Conservation (phyloP, 2,888 invertebrate genomes). For the Acleris cristana region DNA sequence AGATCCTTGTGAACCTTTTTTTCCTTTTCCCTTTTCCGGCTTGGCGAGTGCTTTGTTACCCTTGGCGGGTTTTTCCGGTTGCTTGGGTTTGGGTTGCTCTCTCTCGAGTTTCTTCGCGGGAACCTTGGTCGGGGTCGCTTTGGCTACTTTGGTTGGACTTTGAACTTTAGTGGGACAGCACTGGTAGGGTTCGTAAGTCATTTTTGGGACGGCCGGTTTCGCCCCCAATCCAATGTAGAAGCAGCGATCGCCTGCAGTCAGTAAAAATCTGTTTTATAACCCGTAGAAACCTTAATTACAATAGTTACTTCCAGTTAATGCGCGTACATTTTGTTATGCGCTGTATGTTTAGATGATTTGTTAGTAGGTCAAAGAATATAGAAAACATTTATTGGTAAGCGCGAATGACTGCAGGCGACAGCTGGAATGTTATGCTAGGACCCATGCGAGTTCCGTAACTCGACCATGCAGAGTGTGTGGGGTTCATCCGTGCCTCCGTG, state of each 20-base stretch:
- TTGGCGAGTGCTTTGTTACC: constrained; percentile 82
- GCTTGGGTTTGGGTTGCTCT: constrained; percentile 68
- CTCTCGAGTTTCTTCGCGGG: constrained; percentile 80
- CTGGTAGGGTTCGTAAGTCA: constrained; percentile 94
- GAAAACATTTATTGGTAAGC: constrained; percentile 81
- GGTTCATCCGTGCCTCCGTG: constrained; percentile 67
- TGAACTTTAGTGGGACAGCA: constrained; percentile 95
- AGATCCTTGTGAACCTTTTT: constrained; percentile 93
- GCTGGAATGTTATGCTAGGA: constrained; percentile 70
- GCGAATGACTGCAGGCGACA: constrained; percentile 87
- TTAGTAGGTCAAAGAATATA: constrained; percentile 78
- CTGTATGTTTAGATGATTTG: constrained; percentile 76
- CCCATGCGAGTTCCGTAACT: constrained; percentile 73
- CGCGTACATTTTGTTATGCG: constrained; percentile 75
- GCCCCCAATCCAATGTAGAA: constrained; percentile 98
- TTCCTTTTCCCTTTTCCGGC: constrained; percentile 85
- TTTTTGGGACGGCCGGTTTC: constrained; percentile 89
- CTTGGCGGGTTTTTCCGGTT: constrained; percentile 67
- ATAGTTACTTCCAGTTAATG: constrained; percentile 78
- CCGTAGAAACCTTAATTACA: constrained; percentile 70
- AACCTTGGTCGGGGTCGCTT: constrained; percentile 86
- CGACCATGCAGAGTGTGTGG: constrained; percentile 81
- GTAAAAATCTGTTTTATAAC: constrained; percentile 91
- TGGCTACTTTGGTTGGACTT: constrained; percentile 91
- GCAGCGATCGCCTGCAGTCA: constrained; percentile 98